A percentile compares a stretch with the other conserved stretches of the same genome.
Conservation (phyloP, 2,888 invertebrate genomes). For the Sesamia inferens region DNA sequence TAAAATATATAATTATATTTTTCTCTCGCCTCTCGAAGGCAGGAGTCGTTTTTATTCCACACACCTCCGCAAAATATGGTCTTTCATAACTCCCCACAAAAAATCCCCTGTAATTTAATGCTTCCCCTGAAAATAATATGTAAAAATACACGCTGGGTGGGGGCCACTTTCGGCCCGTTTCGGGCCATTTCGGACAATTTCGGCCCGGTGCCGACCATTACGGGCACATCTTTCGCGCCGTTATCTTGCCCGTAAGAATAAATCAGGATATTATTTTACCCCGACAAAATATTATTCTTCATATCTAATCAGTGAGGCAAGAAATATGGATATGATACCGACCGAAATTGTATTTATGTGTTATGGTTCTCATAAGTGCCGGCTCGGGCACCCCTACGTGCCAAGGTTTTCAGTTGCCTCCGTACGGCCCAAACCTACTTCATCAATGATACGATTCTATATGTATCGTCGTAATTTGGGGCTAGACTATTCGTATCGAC, state of each 20-base stretch:
- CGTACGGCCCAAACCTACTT: conserved; percentile 32
- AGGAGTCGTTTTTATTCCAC: conserved; percentile 79
- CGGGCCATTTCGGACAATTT: conserved; percentile 79
- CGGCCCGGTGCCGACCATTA: conserved; percentile 76
- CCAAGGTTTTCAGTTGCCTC: conserved; percentile 45
- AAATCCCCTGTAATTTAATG: conserved; percentile 86
- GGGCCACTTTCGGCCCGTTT: conserved; percentile 77
- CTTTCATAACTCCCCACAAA: conserved; percentile 82
- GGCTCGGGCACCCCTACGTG: conserved; percentile 62
- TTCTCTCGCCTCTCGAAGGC: conserved; percentile 77
- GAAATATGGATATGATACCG: conserved; percentile 81
- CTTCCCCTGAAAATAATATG: conserved; percentile 84
- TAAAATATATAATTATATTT: conserved; percentile 81
- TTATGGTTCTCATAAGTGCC: conserved; percentile 68
- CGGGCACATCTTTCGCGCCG: conserved; percentile 81
- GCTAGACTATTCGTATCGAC: conserved; percentile 12
- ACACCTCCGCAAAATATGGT: conserved; percentile 85
- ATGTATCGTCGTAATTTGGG: conserved; percentile 30
- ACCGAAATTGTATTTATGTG: conserved; percentile 76
- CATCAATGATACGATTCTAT: conserved; percentile 50
- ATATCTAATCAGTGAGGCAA: conserved; percentile 86
- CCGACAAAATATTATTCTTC: conserved; percentile 84
- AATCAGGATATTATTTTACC: conserved; percentile 86
- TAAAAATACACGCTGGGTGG: conserved; percentile 82
- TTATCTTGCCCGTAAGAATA: conserved; percentile 84